Evolutionary conservation across 2,113 vertebrate genomes (phyloP).

Genomic region (Microtus pennsylvanicus): DNA sequence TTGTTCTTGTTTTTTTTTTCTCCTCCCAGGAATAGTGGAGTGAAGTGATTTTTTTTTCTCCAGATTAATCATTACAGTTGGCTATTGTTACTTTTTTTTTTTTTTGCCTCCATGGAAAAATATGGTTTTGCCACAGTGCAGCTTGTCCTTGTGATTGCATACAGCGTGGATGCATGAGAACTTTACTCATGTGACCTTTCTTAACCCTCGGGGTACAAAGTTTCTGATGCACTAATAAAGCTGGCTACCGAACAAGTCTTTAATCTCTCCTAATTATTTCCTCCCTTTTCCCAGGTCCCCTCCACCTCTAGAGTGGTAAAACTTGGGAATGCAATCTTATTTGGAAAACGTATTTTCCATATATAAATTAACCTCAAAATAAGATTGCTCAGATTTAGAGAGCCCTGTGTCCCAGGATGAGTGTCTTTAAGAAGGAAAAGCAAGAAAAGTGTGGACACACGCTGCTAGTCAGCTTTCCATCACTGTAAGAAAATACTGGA

Average conservation of each 20-base stretch:
- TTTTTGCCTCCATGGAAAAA: not conserved
- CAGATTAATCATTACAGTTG: not conserved
- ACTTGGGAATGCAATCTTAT: not conserved
- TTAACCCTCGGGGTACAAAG: not conserved
- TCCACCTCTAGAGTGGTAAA: not conserved
- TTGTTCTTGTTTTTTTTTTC: not conserved
- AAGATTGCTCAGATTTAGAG: not conserved
- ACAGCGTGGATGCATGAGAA: not conserved
- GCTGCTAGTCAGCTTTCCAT: not conserved
- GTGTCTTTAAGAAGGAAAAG: not conserved
- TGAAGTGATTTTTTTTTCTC: not conserved
- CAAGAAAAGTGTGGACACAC: not conserved
- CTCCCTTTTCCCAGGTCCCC: not conserved
- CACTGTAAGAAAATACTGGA: not conserved
- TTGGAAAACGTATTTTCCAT: not conserved
- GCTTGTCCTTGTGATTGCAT: not conserved
- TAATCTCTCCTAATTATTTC: too few species aligned
- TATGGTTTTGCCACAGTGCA: not conserved
- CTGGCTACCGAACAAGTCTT: not conserved
- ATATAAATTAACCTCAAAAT: not conserved
- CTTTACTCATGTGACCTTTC: not conserved
- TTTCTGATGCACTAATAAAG: not conserved
- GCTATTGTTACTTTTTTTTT: not conserved
- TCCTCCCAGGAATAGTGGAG: too few species aligned
- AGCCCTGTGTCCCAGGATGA: not conserved